These are phyloP conservation scores for Macaria notata DNA, from an alignment of 2,888 invertebrate species.

Conservation along the genomic window DNA sequence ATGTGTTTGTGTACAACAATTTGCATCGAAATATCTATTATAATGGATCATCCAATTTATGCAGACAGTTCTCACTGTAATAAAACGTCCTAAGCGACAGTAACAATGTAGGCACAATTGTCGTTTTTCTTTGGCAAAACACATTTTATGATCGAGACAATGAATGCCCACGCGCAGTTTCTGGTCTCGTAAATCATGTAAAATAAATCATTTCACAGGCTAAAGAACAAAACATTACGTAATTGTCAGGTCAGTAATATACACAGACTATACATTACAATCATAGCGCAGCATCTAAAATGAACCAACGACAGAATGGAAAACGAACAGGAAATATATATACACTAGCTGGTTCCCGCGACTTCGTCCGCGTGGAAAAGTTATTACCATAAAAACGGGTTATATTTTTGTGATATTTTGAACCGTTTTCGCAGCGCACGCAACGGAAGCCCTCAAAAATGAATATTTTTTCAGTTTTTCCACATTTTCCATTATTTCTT, in stretches of 20 bases:
- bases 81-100: background rate
- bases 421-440: no score
- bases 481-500: no score
- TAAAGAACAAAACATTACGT: constrained; percentile 22
- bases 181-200: constrained; percentile 19
- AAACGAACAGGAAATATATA: constrained; percentile 49
- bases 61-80: constrained; percentile 2
- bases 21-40: constrained; percentile 39
- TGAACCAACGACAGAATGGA: constrained; percentile 45
- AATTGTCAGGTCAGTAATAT: constrained; percentile 29
- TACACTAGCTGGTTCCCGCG: no score
- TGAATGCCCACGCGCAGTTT: constrained; percentile 27
- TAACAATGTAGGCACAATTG: background rate
- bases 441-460: no score
- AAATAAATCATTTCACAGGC: constrained; percentile 19
- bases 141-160: constrained; percentile 23
- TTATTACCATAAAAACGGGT: no score
- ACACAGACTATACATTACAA: constrained; percentile 51
- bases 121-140: constrained; percentile 4
- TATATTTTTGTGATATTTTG: no score
- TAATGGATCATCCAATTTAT: constrained; percentile 28
- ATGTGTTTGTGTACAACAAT: constrained; percentile 42
- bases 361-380: no score
- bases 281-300: constrained; percentile 44
- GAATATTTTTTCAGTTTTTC: no score